These are phyloP conservation scores for Volucella bombylans DNA, from an alignment of 2,888 invertebrate genomes.

Conservation along the genomic window DNA sequence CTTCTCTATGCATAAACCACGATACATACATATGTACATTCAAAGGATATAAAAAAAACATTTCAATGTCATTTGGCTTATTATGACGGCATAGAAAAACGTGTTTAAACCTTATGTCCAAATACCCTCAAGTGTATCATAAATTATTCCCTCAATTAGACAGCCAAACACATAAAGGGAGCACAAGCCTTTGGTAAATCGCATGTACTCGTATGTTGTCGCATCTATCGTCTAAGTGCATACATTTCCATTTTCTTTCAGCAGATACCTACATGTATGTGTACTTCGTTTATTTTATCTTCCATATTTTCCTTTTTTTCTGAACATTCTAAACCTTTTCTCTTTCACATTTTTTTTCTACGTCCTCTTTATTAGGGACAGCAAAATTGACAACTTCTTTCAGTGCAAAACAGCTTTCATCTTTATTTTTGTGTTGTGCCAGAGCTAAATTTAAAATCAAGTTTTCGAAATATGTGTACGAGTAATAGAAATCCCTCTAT, in stretches of 20 bases:
- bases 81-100: constrained; percentile 9
- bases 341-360: background rate
- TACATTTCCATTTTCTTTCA: constrained; percentile 17
- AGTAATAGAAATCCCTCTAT: constrained; percentile 3
- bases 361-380: constrained; percentile 20
- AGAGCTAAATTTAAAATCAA: background rate
- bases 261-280: too few relatives aligned
- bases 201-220: constrained; percentile 14
- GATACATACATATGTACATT: background rate
- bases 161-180: background rate
- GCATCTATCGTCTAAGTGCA: constrained; percentile 21
- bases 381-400: constrained; percentile 64
- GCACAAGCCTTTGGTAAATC: constrained; percentile 48
- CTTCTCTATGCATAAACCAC: background rate
- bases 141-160: constrained; percentile 57
- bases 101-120: constrained; percentile 63
- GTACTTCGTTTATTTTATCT: too few relatives aligned
- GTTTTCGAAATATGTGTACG: too few relatives aligned
- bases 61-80: constrained; percentile 12
- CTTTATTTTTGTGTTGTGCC: constrained; percentile 25
- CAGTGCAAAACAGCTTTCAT: constrained; percentile 41
- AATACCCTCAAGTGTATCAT: constrained; percentile 61
- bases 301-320: too few relatives aligned
- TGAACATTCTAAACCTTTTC: constrained; percentile 18
- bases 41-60: constrained; percentile 30